Evolutionary conservation across 2,113 vertebrate species (phyloP).

Genomic region (Rhegmatorhina hoffmannsi): DNA sequence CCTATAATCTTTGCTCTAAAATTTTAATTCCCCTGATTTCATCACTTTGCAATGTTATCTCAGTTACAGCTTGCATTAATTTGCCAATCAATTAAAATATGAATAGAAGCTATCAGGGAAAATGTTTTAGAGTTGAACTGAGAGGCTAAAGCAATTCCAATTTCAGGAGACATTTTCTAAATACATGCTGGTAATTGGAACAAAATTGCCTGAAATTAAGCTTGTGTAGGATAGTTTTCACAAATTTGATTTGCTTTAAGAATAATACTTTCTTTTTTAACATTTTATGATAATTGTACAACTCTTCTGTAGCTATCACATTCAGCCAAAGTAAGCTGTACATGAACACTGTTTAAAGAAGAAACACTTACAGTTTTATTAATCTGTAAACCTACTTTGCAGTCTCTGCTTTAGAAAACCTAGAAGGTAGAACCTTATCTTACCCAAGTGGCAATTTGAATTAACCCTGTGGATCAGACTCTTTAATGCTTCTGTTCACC

Average conservation of each 20-base stretch:
- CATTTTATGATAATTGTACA: neutral
- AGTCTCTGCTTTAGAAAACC: neutral
- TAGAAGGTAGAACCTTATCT: neutral
- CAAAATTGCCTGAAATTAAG: neutral
- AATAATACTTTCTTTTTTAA: neutral
- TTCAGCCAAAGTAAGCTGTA: neutral
- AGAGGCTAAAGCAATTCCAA: constrained; percentile 9
- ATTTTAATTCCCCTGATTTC: neutral
- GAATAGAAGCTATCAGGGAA: neutral
- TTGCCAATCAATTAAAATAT: constrained; percentile 36
- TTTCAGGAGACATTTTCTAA: constrained; percentile 21
- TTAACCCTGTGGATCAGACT: neutral
- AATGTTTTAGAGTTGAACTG: neutral
- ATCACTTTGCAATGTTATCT: neutral
- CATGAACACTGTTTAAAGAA: neutral
- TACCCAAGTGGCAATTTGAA: neutral
- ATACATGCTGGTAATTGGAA: neutral
- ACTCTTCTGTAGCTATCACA: neutral
- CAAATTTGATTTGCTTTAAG: neutral
- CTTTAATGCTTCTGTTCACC: neutral
- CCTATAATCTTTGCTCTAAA: neutral
- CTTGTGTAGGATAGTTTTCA: neutral
- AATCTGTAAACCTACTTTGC: neutral
- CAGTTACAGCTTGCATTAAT: neutral
- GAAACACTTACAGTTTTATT: neutral